Percentiles rank a stretch among this genome's conserved stretches.
Evolutionary conservation across 2,113 vertebrate genomes (phyloP).

Genomic region (Sapajus apella): DNA sequence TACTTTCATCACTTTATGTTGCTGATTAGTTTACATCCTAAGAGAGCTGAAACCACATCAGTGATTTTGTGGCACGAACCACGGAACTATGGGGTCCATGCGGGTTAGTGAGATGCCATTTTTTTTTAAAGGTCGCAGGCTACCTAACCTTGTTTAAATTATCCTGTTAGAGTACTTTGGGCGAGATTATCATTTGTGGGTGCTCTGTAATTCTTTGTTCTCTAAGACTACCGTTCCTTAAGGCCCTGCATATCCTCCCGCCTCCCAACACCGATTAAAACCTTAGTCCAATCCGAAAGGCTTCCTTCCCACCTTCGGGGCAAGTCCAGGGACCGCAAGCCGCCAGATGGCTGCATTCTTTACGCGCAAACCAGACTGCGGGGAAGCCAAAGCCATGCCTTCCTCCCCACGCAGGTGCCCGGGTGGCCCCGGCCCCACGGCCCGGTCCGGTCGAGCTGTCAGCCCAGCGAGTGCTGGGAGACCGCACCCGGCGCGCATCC

Average conservation of each 20-base stretch:
- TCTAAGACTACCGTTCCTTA: background rate
- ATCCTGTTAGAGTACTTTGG: background rate
- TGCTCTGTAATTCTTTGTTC: conserved; percentile 71
- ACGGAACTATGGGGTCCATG: background rate
- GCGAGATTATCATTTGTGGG: conserved; percentile 26
- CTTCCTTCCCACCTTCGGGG: conserved; percentile 71
- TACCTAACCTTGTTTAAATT: conserved; percentile 18
- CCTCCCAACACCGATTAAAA: conserved; percentile 44
- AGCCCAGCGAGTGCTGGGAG: background rate
- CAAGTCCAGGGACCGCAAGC: conserved; percentile 58
- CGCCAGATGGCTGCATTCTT: conserved; percentile 63
- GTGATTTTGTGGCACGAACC: background rate
- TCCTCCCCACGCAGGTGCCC: conserved; percentile 21
- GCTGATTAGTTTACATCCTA: background rate
- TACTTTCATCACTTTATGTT: background rate
- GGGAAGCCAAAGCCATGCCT: background rate
- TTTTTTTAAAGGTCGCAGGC: conserved; percentile 35
- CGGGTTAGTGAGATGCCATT: background rate
- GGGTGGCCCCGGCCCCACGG: background rate
- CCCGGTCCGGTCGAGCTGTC: background rate
- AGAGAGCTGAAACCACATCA: background rate
- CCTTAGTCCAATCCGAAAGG: conserved; percentile 2
- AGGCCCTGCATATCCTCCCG: background rate
- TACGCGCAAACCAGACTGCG: background rate
- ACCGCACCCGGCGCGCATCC: background rate